A percentile compares a stretch with the other conserved stretches of the same genome.
These are phyloP conservation scores for Nasonia oneida DNA, from an alignment of 2,888 invertebrate genomes.

Conservation along the genomic window DNA sequence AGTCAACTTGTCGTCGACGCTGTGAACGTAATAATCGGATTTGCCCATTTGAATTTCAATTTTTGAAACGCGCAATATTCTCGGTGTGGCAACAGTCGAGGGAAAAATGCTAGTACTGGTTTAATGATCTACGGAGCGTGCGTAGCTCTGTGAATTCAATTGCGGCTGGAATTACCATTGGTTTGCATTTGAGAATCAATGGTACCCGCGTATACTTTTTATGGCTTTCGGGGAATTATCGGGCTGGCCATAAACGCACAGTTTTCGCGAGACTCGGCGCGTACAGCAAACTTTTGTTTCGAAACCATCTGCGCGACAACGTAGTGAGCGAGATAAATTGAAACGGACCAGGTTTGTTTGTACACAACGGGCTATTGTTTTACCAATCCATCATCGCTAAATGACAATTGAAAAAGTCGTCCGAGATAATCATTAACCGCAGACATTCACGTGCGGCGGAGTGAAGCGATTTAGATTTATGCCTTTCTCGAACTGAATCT, in stretches of 20 bases:
- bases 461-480: conserved; percentile 19
- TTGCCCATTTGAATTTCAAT: too few relatives aligned
- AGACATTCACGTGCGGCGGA: neutral
- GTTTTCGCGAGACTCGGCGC: neutral
- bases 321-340: neutral
- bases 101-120: neutral
- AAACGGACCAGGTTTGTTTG: neutral
- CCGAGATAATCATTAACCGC: neutral
- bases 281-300: neutral
- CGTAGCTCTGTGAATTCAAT: neutral
- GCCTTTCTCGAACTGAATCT: neutral
- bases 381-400: neutral
- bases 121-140: neutral
- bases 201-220: neutral
- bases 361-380: neutral
- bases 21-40: too few relatives aligned
- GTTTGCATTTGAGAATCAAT: neutral
- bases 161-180: neutral
- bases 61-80: neutral
- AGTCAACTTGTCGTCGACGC: too few relatives aligned
- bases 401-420: neutral
- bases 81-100: neutral
- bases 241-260: neutral
- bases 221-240: neutral
- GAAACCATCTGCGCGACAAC: neutral